phyloP scores from a whole-genome alignment of 2,113 vertebrate genomes.

The Hylia prasina region DNA sequence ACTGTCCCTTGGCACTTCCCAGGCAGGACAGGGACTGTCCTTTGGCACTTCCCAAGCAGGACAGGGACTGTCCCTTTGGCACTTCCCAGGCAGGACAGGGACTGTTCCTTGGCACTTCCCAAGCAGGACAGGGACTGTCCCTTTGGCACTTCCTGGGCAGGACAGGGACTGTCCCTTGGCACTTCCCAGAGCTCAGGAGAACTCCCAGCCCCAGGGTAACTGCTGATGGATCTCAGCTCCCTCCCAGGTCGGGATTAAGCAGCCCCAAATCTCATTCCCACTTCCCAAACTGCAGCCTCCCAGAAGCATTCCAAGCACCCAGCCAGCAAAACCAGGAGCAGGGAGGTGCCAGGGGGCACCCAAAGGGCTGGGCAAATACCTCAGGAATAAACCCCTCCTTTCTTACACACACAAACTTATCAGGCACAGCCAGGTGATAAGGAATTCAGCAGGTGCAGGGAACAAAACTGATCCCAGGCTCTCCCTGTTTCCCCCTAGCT shows the following conservation, averaged over 20 bases:
- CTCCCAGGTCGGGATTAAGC: background rate
- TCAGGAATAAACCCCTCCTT: background rate
- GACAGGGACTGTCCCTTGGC: background rate
- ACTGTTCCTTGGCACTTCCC: background rate
- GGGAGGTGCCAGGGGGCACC: background rate
- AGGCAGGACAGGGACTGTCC: background rate
- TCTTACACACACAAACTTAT: background rate
- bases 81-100: background rate
- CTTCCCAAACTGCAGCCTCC: background rate
- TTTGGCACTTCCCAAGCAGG: background rate
- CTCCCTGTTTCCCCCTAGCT: background rate
- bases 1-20: background rate
- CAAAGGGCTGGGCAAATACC: background rate
- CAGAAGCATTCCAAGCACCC: background rate
- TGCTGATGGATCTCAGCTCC: fast-evolving
- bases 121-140: background rate
- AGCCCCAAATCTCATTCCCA: background rate
- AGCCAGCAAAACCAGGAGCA: background rate
- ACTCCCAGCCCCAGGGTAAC: background rate
- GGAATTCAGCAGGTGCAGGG: background rate
- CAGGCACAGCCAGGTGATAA: background rate
- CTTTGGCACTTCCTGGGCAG: background rate
- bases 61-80: too few relatives aligned
- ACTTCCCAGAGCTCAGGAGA: background rate
- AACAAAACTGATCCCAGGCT: background rate